phyloP scores from a whole-genome alignment of 2,888 invertebrate species.

The Tigriopus californicus region DNA sequence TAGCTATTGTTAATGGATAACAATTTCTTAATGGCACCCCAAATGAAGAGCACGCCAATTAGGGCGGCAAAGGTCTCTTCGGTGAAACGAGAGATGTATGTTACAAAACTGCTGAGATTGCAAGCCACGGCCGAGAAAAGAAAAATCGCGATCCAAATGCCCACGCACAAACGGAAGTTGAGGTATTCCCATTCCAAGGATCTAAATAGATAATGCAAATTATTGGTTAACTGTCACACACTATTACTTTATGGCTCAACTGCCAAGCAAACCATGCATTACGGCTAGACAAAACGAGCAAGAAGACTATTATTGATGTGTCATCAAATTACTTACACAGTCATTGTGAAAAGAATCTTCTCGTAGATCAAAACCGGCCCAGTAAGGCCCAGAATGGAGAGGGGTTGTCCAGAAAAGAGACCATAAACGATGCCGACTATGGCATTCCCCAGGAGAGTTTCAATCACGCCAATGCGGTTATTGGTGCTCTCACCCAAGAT shows the following conservation, averaged over 20 bases:
- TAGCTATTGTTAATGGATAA: background rate
- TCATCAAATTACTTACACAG: no score
- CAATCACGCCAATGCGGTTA: slow-evolving; percentile 55
- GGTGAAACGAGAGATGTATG: slow-evolving; percentile 92
- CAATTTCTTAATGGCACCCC: slow-evolving; percentile 32
- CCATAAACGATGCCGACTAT: slow-evolving; percentile 64
- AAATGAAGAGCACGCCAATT: slow-evolving; percentile 48
- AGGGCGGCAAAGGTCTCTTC: slow-evolving; percentile 95
- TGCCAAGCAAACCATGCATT: no score
- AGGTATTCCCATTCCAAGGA: slow-evolving; percentile 73
- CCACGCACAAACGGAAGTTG: slow-evolving; percentile 88
- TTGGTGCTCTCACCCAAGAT: slow-evolving; percentile 82
- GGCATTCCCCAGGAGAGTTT: slow-evolving; percentile 32
- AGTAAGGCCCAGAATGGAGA: slow-evolving; percentile 83
- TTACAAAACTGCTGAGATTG: slow-evolving; percentile 86
- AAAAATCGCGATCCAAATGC: slow-evolving; percentile 79
- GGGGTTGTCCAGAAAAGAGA: slow-evolving; percentile 82
- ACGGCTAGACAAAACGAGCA: no score
- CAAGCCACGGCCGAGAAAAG: slow-evolving; percentile 69
- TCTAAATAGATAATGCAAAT: slow-evolving; percentile 27
- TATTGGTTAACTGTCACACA: background rate
- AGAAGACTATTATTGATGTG: no score
- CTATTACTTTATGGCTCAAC: no score
- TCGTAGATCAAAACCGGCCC: slow-evolving; percentile 94
- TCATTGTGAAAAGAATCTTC: slow-evolving; percentile 54